Base-by-base conservation (phyloP, 2,888 invertebrate species). In the Torymus aiolomorphi region DNA sequence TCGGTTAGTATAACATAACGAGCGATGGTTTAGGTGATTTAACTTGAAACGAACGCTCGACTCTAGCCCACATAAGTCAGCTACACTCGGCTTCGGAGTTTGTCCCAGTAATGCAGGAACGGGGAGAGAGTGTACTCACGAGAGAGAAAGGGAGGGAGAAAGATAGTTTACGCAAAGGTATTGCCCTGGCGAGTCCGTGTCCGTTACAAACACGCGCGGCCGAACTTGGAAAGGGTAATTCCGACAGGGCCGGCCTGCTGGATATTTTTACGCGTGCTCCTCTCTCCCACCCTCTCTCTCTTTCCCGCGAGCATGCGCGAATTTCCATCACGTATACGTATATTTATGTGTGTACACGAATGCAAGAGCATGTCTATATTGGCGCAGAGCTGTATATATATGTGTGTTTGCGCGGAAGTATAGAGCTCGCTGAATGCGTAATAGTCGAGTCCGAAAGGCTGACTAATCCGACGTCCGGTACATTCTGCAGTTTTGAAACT, bases 401-500 rank as follows among this genome's bases (percentile, higher is more conserved):
- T 3, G 54, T 18, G 14, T n/a, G 16, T 12, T 12, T 54, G 49
- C 18, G 31, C 16, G 42, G 16, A 12, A 63, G 18, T 31, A 49
- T 54, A 54, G n/a, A 57, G 49, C 16, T 18, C 24, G 1, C n/a
- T 16, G 24, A 56, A 74, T 65, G 71, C 72, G 71, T 67, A 74
- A 75, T 76, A 71, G 80, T 75, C 54, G 54, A 14, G 72, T 78
- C 81, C 83, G 81, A 76, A 80, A 84, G 83, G 84, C 85, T 83
- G 85, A 86, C 86, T 88, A 89, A 89, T 89, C 88, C 87, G 85
- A 84, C 86, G 85, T 87, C 86, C 88, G 87, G 84, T 86, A 86
- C 86, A 87, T 88, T 88, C 86, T 87, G 86, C 88, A 89, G 87
- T 88, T 89, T 89, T 86, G 87, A 88, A 89, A 89, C 88, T 89